phyloP scores from a whole-genome alignment of 2,797 vertebrate species.

The Lepus oiostolus region DNA sequence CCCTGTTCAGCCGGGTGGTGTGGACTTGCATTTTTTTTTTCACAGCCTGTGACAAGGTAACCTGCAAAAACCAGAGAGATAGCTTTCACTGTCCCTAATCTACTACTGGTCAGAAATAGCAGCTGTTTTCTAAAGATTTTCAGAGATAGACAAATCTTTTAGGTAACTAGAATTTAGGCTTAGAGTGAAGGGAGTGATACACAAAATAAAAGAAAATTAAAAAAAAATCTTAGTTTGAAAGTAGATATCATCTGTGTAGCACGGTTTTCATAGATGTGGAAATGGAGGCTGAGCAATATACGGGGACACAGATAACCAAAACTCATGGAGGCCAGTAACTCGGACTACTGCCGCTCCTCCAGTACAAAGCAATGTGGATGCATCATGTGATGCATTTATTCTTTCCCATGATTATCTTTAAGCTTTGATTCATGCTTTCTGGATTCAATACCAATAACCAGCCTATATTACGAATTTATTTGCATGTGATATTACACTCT shows the following conservation, averaged over 20 bases:
- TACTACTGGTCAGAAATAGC: not conserved
- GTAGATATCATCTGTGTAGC: not conserved
- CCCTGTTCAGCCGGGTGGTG: not conserved
- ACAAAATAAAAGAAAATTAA: not conserved
- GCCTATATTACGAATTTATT: constrained; percentile 30
- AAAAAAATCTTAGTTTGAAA: not conserved
- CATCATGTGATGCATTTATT: constrained; percentile 33
- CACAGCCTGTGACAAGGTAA: not conserved
- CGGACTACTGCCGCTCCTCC: not conserved
- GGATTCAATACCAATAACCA: constrained; percentile 21
- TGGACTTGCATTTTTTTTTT: not conserved
- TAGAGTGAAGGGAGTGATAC: not conserved
- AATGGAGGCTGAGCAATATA: not conserved
- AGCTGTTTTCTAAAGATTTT: constrained; percentile 40
- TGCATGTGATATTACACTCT: not conserved
- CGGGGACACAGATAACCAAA: not conserved
- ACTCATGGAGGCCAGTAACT: not conserved
- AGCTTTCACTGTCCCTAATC: not conserved
- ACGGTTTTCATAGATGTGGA: not conserved
- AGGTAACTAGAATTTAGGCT: not conserved
- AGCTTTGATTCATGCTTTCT: constrained; percentile 1
- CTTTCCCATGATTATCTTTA: constrained; percentile 23
- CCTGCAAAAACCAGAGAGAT: not conserved
- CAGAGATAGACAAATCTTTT: not conserved
- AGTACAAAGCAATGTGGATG: not conserved